phyloP scores from a whole-genome alignment of 2,888 invertebrate genomes.

The Thymelicus acteon region DNA sequence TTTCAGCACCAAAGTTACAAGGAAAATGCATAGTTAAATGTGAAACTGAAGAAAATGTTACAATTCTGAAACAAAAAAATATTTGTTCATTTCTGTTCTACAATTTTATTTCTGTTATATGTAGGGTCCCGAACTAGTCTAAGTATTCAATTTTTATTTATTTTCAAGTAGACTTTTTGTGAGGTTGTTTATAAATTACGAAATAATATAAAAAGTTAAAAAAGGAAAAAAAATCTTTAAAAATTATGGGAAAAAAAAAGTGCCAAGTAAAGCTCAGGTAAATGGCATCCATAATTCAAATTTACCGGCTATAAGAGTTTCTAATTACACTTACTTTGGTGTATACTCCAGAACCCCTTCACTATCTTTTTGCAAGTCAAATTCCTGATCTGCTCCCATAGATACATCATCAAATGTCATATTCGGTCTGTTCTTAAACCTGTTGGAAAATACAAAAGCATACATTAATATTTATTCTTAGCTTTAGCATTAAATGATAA shows the following conservation, averaged over 20 bases:
- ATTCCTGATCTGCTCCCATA: slow-evolving; percentile 92
- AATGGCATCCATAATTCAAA: too few species aligned
- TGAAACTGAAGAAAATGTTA: slow-evolving; percentile 95
- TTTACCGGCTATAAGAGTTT: background rate
- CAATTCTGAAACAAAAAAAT: slow-evolving; percentile 87
- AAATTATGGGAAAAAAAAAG: background rate
- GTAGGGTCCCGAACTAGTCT: too few species aligned
- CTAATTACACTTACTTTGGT: slow-evolving; percentile 89
- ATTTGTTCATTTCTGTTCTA: background rate
- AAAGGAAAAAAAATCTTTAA: background rate
- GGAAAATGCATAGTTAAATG: slow-evolving; percentile 97
- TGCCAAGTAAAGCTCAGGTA: background rate
- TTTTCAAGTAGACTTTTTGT: too few species aligned
- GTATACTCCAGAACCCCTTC: slow-evolving; percentile 94
- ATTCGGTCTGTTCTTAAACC: slow-evolving; percentile 96
- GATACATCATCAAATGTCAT: slow-evolving; percentile 97
- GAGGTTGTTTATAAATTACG: too few species aligned
- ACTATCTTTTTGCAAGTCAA: slow-evolving; percentile 92
- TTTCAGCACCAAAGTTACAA: slow-evolving; percentile 93
- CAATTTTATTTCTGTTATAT: too few species aligned
- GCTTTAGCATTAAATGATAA: background rate
- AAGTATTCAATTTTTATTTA: too few species aligned
- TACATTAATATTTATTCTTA: background rate
- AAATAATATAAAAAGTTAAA: too few species aligned
- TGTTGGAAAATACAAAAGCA: slow-evolving; percentile 60